Conservation (phyloP, 2,888 invertebrate genomes). For the Rhabditoides inermis region DNA sequence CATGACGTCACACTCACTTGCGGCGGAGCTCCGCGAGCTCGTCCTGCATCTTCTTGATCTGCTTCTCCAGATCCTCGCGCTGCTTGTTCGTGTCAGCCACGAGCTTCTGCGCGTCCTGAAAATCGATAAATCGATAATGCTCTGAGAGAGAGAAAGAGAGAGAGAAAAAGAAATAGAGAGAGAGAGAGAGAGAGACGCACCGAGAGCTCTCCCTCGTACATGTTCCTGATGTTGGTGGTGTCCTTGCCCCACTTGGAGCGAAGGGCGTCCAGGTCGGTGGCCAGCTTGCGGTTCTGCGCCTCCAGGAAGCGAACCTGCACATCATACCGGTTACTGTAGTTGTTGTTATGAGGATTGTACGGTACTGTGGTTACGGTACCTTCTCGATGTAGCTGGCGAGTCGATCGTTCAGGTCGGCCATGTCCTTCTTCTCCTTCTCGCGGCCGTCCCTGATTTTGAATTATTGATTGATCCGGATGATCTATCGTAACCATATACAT, state of each 20-base stretch:
- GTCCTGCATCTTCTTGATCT: conserved; percentile 42
- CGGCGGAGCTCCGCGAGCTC: conserved; percentile 40
- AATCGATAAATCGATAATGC: not conserved
- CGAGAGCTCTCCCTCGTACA: conserved; percentile 37
- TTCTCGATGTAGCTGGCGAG: conserved; percentile 59
- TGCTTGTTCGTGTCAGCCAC: conserved; percentile 35
- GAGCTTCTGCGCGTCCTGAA: conserved; percentile 37
- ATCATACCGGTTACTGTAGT: too few species aligned
- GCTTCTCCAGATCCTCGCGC: conserved; percentile 28
- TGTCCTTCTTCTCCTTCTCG: conserved; percentile 57
- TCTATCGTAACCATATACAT: too few species aligned
- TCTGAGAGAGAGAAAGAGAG: not conserved
- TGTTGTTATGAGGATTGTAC: too few species aligned
- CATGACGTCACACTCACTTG: conserved; percentile 16
- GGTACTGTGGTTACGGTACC: too few species aligned
- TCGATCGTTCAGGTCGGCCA: conserved; percentile 58
- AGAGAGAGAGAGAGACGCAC: conserved; percentile 13
- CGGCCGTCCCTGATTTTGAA: conserved; percentile 52
- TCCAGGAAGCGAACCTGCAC: conserved; percentile 49
- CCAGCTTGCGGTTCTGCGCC: conserved; percentile 48
- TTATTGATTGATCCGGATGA: too few species aligned
- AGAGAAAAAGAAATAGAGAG: not conserved
- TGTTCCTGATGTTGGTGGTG: conserved; percentile 32
- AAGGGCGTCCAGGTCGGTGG: conserved; percentile 41
- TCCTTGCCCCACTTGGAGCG: conserved; percentile 43